Percentiles rank a stretch among this genome's conserved stretches.
Conservation (phyloP, 2,113 vertebrate genomes). For the Coregonus clupeaformis region DNA sequence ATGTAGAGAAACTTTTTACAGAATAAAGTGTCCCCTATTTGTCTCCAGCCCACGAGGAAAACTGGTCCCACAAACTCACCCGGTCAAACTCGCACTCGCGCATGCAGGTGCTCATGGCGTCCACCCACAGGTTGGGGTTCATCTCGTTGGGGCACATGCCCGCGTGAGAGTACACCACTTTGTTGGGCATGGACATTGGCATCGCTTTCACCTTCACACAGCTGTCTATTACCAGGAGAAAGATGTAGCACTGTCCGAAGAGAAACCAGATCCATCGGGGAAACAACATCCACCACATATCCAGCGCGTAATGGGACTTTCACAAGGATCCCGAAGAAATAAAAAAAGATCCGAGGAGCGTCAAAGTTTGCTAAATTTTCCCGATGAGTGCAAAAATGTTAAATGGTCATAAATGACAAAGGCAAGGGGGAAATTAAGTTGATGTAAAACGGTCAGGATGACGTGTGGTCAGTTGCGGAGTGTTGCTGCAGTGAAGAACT, state of each 20-base stretch:
- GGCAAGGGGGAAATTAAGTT: not conserved
- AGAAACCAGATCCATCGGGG: slow-evolving; percentile 81
- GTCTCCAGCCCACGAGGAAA: not conserved
- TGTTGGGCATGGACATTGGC: slow-evolving; percentile 76
- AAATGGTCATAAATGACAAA: not conserved
- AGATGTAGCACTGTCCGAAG: slow-evolving; percentile 70
- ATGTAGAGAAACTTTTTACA: too few relatives aligned
- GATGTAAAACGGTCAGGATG: not conserved
- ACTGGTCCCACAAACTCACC: slow-evolving; percentile 75
- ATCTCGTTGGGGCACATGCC: slow-evolving; percentile 98
- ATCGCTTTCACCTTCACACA: slow-evolving; percentile 65
- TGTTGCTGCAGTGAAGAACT: slow-evolving; percentile 37
- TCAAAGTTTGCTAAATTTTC: not conserved
- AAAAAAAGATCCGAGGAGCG: not conserved
- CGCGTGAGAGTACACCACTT: slow-evolving; percentile 91
- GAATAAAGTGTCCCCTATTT: too few relatives aligned
- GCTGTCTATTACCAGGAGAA: slow-evolving; percentile 64
- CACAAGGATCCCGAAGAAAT: not conserved
- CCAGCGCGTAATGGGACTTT: slow-evolving; percentile 39
- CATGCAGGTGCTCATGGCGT: slow-evolving; percentile 97
- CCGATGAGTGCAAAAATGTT: slow-evolving; percentile 10
- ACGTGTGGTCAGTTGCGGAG: slow-evolving; percentile 21
- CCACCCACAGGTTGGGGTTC: slow-evolving; percentile 99
- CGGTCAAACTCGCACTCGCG: slow-evolving; percentile 91
- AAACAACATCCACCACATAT: slow-evolving; percentile 83